These are phyloP conservation scores for Motacilla alba DNA, from an alignment of 2,113 vertebrate species.

Conservation along the genomic window DNA sequence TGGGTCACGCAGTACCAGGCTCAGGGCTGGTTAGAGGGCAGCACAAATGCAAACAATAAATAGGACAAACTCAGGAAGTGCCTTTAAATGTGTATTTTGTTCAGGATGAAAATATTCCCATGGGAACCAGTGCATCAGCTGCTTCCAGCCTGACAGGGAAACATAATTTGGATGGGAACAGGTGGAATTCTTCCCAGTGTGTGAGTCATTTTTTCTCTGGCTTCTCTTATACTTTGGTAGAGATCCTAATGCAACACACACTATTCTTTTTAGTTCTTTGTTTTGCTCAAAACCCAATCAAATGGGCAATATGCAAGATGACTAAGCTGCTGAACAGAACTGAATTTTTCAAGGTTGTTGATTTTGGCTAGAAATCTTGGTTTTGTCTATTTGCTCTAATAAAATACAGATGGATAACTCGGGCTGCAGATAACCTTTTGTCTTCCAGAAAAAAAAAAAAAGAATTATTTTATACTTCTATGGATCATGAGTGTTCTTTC, in stretches of 20 bases:
- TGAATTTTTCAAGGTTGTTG: constrained; percentile 18
- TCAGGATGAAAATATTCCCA: constrained; percentile 8
- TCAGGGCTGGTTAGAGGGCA: not conserved
- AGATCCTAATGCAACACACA: not conserved
- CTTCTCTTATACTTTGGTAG: not conserved
- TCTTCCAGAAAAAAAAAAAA: not conserved
- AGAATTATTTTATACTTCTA: not conserved
- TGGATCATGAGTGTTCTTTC: not conserved
- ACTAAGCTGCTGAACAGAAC: not conserved
- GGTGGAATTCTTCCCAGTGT: constrained; percentile 32
- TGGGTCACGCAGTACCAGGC: not conserved
- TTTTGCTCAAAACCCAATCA: not conserved
- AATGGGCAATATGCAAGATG: not conserved
- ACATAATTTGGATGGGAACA: constrained; percentile 25
- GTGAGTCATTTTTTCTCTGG: constrained; percentile 48
- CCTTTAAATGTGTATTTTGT: not conserved
- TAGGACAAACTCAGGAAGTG: not conserved
- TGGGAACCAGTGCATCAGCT: constrained; percentile 16
- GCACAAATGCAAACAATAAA: not conserved
- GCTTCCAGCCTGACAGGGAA: not conserved
- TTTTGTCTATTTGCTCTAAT: not conserved
- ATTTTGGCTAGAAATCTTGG: not conserved
- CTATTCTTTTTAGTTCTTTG: not conserved
- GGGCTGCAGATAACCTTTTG: not conserved
- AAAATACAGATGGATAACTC: not conserved